Percentiles rank a stretch among this genome's conserved stretches.
phyloP scores from a whole-genome alignment of 1,140 invertebrate species.

The Grapholita molesta region DNA sequence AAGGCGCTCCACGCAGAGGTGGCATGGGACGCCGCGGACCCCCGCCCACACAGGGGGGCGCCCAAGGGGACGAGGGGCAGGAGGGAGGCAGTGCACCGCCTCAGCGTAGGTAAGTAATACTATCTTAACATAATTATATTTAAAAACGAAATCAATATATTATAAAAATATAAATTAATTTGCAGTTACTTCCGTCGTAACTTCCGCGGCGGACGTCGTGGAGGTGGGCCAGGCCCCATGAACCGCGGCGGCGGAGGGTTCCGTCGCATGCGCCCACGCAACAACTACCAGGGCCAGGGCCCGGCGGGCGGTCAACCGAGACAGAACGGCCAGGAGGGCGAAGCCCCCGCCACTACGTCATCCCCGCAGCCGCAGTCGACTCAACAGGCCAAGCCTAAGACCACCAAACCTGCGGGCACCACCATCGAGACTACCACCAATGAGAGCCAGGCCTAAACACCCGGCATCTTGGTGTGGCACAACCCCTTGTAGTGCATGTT shows the following conservation, averaged over 20 bases:
- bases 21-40: conserved; percentile 61
- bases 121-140: background rate
- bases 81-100: conserved; percentile 56
- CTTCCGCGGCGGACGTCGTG: conserved; percentile 67
- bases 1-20: conserved; percentile 67
- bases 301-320: conserved; percentile 30
- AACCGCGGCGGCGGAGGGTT: conserved; percentile 55
- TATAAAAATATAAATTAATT: conserved; percentile 2
- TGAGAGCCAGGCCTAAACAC: conserved; percentile 72
- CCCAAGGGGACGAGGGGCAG: conserved; percentile 60
- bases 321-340: conserved; percentile 44
- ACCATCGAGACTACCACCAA: conserved; percentile 69
- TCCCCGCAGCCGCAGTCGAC: conserved; percentile 36
- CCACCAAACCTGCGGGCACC: conserved; percentile 46
- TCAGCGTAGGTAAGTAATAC: conserved; percentile 54
- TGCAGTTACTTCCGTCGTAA: conserved; percentile 67
- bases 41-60: conserved; percentile 54
- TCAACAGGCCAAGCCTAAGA: conserved; percentile 51
- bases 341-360: conserved; percentile 37
- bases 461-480: conserved; percentile 43
- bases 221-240: conserved; percentile 58
- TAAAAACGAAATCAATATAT: background rate
- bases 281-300: conserved; percentile 35
- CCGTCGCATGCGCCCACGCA: conserved; percentile 57
- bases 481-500: conserved; percentile 49